A percentile compares a stretch with the other conserved stretches of the same genome.
Evolutionary conservation across 2,797 vertebrate genomes (phyloP).

Genomic region (Tamandua tetradactyla): DNA sequence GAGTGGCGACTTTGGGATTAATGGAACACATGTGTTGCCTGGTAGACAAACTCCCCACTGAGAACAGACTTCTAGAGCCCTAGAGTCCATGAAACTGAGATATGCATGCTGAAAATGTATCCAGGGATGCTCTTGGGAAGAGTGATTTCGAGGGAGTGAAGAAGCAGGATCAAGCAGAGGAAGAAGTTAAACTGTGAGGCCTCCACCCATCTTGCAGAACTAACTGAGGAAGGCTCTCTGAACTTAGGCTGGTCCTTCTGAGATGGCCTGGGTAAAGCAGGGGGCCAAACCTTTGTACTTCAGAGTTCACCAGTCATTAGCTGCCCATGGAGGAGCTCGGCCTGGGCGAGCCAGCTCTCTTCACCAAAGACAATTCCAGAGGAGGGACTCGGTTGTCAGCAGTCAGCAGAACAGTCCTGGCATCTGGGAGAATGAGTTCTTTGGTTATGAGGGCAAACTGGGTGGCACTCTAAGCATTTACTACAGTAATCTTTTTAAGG

Average conservation of each 20-base stretch:
- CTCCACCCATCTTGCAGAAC: not conserved
- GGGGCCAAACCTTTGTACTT: not conserved
- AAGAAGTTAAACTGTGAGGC: not conserved
- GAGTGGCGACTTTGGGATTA: too few species aligned
- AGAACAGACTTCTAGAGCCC: not conserved
- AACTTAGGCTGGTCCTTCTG: not conserved
- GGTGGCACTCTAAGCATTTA: rapidly evolving
- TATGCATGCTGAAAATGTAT: not conserved
- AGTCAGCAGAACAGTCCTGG: not conserved
- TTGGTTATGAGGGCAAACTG: not conserved
- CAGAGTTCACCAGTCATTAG: too few species aligned
- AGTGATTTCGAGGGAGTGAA: not conserved
- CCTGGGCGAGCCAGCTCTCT: not conserved
- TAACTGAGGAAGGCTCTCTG: not conserved
- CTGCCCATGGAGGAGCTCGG: too few species aligned
- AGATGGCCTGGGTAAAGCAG: not conserved
- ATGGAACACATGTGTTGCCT: not conserved
- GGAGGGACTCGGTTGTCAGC: not conserved
- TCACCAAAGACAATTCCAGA: not conserved
- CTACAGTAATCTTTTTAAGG: not conserved
- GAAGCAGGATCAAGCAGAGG: not conserved
- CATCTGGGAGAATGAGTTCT: not conserved
- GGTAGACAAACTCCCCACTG: not conserved
- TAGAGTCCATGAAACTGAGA: too few species aligned
- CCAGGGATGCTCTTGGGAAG: not conserved